Conservation (phyloP, 2,113 vertebrate species). For the Ornithorhynchus anatinus region DNA sequence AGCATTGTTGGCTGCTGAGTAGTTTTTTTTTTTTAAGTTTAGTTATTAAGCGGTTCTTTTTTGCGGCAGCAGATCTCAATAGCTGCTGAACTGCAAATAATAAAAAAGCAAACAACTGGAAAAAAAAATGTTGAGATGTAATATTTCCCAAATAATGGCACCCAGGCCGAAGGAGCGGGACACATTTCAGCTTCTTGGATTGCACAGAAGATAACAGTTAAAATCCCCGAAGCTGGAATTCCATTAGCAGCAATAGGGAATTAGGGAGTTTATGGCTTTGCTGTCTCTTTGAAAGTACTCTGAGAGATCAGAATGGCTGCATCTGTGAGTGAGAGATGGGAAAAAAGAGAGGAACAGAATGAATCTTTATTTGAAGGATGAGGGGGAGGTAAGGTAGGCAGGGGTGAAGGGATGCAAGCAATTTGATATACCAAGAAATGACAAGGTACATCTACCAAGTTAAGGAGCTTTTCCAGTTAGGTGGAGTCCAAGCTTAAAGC, state of each 20-base stretch:
- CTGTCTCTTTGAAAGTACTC: constrained; percentile 36
- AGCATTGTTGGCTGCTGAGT: constrained; percentile 43
- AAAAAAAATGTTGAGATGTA: constrained; percentile 31
- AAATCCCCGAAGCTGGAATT: constrained; percentile 25
- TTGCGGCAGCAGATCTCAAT: constrained; percentile 15
- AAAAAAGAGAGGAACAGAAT: not conserved
- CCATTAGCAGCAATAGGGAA: constrained; percentile 16
- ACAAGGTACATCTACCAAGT: too few relatives aligned
- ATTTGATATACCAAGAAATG: too few relatives aligned
- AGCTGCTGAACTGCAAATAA: constrained; percentile 43
- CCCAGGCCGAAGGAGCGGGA: constrained; percentile 1
- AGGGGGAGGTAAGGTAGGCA: not conserved
- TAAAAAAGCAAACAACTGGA: constrained; percentile 29
- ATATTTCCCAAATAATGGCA: constrained; percentile 35
- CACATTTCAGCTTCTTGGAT: constrained; percentile 6
- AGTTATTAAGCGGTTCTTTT: constrained; percentile 49
- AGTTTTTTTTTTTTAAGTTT: constrained; percentile 51
- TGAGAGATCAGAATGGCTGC: not conserved
- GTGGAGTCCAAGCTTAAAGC: too few relatives aligned
- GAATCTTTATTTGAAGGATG: not conserved
- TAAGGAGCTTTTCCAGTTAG: not conserved
- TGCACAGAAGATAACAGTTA: constrained; percentile 13
- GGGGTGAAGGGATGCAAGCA: too few relatives aligned
- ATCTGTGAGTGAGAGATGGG: not conserved
- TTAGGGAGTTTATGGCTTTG: constrained; percentile 27